phyloP scores from a whole-genome alignment of 2,888 invertebrate genomes.

The Apantesis nais region DNA sequence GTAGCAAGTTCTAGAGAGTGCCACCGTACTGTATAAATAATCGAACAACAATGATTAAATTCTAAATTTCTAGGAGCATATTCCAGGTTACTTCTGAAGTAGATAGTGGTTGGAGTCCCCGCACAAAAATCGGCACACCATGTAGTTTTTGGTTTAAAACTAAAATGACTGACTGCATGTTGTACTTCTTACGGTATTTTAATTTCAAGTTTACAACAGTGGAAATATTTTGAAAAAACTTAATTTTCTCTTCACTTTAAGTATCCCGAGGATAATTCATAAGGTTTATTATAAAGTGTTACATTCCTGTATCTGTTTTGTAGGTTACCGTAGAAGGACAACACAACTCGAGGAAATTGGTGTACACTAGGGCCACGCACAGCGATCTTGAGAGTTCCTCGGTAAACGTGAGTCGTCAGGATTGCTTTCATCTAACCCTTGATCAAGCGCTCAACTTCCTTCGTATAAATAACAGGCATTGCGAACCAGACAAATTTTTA shows the following conservation, averaged over 20 bases:
- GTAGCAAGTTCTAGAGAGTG: too few relatives aligned
- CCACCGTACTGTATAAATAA: too few relatives aligned
- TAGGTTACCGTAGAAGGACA: slow-evolving; percentile 70
- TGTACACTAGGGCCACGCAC: slow-evolving; percentile 71
- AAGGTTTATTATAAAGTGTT: not conserved
- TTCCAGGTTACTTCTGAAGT: not conserved
- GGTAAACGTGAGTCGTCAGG: slow-evolving; percentile 67
- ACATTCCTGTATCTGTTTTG: not conserved
- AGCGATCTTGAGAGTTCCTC: slow-evolving; percentile 74
- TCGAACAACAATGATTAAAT: not conserved
- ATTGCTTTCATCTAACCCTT: slow-evolving; percentile 75
- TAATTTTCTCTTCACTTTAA: too few relatives aligned
- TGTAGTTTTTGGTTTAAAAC: too few relatives aligned
- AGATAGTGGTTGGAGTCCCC: too few relatives aligned
- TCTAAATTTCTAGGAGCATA: not conserved
- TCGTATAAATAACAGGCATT: slow-evolving; percentile 65
- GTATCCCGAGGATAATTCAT: not conserved
- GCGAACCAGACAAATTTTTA: slow-evolving; percentile 63
- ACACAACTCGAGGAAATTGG: slow-evolving; percentile 63
- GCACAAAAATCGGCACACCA: too few relatives aligned
- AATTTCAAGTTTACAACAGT: not conserved
- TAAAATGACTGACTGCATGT: not conserved
- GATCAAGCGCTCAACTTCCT: slow-evolving; percentile 76
- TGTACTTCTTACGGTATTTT: not conserved
- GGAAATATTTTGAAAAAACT: not conserved